These are phyloP conservation scores for Boloria euphrosyne DNA, from an alignment of 2,888 invertebrate species.

Conservation along the genomic window DNA sequence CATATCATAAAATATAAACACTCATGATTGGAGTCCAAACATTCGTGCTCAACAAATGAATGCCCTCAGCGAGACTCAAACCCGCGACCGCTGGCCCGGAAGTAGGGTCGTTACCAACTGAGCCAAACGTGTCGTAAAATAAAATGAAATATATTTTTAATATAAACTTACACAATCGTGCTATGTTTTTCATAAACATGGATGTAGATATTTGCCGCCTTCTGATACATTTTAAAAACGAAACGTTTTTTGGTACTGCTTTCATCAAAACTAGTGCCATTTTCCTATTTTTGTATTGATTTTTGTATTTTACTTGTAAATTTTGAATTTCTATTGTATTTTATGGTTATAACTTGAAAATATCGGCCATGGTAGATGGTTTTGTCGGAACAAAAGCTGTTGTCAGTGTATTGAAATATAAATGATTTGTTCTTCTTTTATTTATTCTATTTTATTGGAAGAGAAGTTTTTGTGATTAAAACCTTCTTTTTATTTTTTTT, in stretches of 20 bases:
- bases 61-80: no score
- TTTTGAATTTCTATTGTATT: constrained; percentile 28
- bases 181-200: constrained; percentile 54
- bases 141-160: not conserved
- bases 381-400: constrained; percentile 53
- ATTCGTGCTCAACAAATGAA: no score
- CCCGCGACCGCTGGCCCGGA: no score
- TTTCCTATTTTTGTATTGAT: constrained; percentile 44
- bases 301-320: constrained; percentile 24
- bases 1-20: no score
- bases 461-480: not conserved
- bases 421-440: constrained; percentile 47
- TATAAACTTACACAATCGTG: constrained; percentile 56
- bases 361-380: constrained; percentile 66
- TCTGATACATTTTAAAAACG: constrained; percentile 65
- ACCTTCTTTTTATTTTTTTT: no score
- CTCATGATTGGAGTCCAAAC: no score
- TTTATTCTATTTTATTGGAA: not conserved
- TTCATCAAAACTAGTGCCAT: constrained; percentile 72
- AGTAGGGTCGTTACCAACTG: no score
- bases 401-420: constrained; percentile 46
- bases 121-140: not conserved
- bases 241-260: constrained; percentile 62
- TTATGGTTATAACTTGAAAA: constrained; percentile 58
- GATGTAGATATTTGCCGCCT: constrained; percentile 57